Base-by-base conservation (phyloP, 1,140 invertebrate genomes). In the Brachionus plicatilis region DNA sequence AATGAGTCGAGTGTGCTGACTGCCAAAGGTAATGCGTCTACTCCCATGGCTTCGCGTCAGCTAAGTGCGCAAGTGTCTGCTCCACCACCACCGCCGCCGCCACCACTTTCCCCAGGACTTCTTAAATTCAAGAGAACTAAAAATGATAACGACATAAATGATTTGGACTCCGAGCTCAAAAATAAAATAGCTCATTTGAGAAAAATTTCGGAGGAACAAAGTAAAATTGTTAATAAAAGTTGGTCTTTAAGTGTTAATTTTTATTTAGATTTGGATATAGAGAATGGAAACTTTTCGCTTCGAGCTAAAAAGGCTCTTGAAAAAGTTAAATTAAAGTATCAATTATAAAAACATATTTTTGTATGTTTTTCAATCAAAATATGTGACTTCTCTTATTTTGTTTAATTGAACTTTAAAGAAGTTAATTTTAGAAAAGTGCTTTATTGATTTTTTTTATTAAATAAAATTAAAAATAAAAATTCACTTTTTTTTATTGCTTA, bases 231-330 rank as follows among this genome's bases (percentile, higher is more conserved):
- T 43, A n/a, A 45, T 33, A 50, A 29, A 56, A 56, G 1, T 33
- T 60, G 5, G 43, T 17, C 17, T 37, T 37, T 4, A 37, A 29
- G 1, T 29, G 3, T 3, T 2, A 37, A 37, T 37, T 80, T 60
- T 60, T 60, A 3, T 27, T 45, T 78, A 41, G 41, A 45, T 27
- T 14, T 12, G 4, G 66, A 29, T 2, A 14, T 9, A 66, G 60
- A 33, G 17, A 76, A 41, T 20, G 76, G 50, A 56, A 80, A 27
- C 24, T 80, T 80, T 65, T 60, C 76, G 11, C 12, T 65, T 1
- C 53, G 29, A 27, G 76, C 76, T 11, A 80, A 80, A 56, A 56
- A 65, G 12, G 76, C 76, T 33, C 76, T 80, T 33, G 76, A 80
- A 17, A 56, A 53, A 41, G 12, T 53, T 9, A 80, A 80, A 80